phyloP scores from a whole-genome alignment of 1,140 invertebrate species.

The Drosophila triauraria region DNA sequence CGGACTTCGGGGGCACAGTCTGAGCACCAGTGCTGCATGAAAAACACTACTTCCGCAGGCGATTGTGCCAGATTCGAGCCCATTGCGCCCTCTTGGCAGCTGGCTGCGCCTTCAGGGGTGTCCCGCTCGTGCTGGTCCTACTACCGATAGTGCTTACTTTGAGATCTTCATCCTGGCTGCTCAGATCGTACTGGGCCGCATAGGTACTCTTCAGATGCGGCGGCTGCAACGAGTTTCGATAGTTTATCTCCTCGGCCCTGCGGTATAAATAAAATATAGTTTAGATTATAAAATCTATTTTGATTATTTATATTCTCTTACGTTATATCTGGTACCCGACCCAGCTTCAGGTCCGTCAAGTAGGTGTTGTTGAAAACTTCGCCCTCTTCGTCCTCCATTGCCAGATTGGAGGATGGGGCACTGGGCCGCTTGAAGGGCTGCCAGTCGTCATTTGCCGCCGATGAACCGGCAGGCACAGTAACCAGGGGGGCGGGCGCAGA shows the following conservation, averaged over 20 bases:
- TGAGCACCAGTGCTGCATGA: not conserved
- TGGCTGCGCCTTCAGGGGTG: conserved; percentile 15
- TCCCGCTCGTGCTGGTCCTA: conserved; percentile 8
- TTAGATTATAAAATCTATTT: not conserved
- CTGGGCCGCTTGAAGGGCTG: conserved; percentile 61
- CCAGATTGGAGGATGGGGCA: conserved; percentile 67
- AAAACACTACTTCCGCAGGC: conserved; percentile 16
- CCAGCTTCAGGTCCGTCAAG: conserved; percentile 88
- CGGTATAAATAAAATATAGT: not conserved
- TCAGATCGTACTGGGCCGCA: conserved; percentile 91
- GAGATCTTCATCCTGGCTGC: conserved; percentile 90
- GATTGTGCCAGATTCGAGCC: conserved; percentile 43
- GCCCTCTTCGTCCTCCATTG: conserved; percentile 93
- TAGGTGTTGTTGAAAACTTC: conserved; percentile 92
- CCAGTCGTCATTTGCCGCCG: conserved; percentile 33
- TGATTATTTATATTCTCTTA: conserved; percentile 17
- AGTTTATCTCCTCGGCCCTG: conserved; percentile 88
- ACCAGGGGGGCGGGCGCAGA: not conserved
- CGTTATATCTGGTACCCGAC: conserved; percentile 67
- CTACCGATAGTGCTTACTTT: conserved; percentile 87
- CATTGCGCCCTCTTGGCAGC: conserved; percentile 25
- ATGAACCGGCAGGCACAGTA: conserved; percentile 7
- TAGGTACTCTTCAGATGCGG: conserved; percentile 96
- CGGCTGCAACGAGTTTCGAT: conserved; percentile 93
- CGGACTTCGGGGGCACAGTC: too few species aligned